Conservation (phyloP, 1,140 invertebrate genomes). For the Glossosoma conforme region DNA sequence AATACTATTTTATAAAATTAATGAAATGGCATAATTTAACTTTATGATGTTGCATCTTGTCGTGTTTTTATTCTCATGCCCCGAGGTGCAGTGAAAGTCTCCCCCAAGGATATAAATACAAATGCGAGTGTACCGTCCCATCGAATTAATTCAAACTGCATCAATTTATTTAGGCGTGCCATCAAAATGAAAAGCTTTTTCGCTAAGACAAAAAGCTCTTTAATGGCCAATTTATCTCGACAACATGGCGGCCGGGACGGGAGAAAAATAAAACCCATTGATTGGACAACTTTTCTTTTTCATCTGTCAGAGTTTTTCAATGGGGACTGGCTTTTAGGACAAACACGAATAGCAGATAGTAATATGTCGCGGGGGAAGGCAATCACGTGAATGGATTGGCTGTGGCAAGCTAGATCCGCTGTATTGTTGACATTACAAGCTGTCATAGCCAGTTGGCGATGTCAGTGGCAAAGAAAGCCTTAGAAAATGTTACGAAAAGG, state of each 20-base stretch:
- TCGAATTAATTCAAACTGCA: not conserved
- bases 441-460: conserved; percentile 28
- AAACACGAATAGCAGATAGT: conserved; percentile 10
- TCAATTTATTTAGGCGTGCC: conserved; percentile 1
- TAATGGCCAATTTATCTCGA: conserved; percentile 27
- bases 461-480: conserved; percentile 25
- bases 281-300: conserved; percentile 24
- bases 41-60: too few relatives aligned
- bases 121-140: not conserved
- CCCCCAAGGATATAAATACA: too few relatives aligned
- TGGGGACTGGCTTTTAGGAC: conserved; percentile 23
- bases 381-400: conserved; percentile 29
- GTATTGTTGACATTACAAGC: conserved; percentile 29
- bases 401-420: conserved; percentile 23
- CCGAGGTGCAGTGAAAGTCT: too few relatives aligned
- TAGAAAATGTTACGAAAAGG: conserved; percentile 27
- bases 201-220: not conserved
- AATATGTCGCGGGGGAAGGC: conserved; percentile 16
- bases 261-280: conserved; percentile 20
- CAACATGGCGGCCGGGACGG: conserved; percentile 7
- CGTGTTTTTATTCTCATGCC: too few relatives aligned
- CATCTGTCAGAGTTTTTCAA: conserved; percentile 19
- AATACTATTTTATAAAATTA: too few relatives aligned
- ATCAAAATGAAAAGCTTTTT: conserved; percentile 18
- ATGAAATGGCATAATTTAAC: too few relatives aligned